Base-by-base conservation (phyloP, 2,888 invertebrate genomes). In the Stenolophus ochropezus region DNA sequence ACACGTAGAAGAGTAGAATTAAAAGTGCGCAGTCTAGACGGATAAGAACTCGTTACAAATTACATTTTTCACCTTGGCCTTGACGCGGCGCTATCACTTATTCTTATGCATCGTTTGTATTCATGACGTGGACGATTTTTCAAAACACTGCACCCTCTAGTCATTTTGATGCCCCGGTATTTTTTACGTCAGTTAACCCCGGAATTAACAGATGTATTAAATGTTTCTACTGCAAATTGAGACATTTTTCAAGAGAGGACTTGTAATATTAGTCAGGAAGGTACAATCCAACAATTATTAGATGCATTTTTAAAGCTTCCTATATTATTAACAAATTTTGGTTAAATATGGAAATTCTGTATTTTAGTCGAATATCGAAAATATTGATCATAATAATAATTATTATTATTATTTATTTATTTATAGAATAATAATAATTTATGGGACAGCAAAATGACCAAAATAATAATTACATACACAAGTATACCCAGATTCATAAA, bases 81-180 rank as follows among this genome's bases (percentile, higher is more conserved):
- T 78, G 77, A 78, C 78, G 47, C 21, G n/a, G 1, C 8, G 61
- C 78, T 78, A 78, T 78, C 78, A 77, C 61, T 77, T 77, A 77
- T 77, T 77, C 49, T 77, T 77, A 77, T 77, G 77, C 77, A 61
- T 77, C 77, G 77, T 77, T 77, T 77, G 77, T 77, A 77, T 77
- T 77, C 77, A 49, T 61, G 78, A 78, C 78, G 58, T 11, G 25
- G 33, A 33, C 78, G 18, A 78, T 78, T 78, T 78, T 78, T 78
- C 49, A 78, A 61, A 61, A 61, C 25, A 23, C 8, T 61, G 11
- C 56, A 56, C 23, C 61, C 61, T 25, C 61, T 61, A 11, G 61
- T 61, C 21, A n/a, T 27, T 61, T 61, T 61, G 25, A 23, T 61
- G 25, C 23, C 25, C 25, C 14, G 61, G 8, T 61, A 61, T 61